Evolutionary conservation across 2,113 vertebrate genomes (phyloP).

Genomic region (Aldabrachelys gigantea): DNA sequence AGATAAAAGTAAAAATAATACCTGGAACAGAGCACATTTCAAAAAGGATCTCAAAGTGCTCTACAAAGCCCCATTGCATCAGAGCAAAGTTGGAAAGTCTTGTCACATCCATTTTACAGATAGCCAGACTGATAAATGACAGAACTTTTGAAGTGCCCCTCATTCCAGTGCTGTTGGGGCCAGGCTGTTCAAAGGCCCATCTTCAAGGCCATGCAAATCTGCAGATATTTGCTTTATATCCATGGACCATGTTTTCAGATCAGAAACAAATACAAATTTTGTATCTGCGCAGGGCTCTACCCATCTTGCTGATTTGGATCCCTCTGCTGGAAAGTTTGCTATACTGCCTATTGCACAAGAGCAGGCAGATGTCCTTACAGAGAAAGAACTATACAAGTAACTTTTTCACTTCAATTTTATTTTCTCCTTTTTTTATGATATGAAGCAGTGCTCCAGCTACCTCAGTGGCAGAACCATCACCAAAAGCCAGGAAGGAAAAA

Average conservation of each 20-base stretch:
- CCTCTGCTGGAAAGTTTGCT: not conserved
- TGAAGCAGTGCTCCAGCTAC: not conserved
- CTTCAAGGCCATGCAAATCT: too few species aligned
- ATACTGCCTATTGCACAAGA: not conserved
- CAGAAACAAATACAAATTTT: too few species aligned
- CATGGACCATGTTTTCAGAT: too few species aligned
- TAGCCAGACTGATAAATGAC: not conserved
- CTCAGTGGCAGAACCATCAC: accelerated
- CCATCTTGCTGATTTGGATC: not conserved
- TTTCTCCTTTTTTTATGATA: not conserved
- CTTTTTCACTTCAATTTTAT: not conserved
- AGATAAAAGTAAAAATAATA: conserved; percentile 33
- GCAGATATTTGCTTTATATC: too few species aligned
- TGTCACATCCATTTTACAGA: not conserved
- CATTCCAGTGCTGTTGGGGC: not conserved
- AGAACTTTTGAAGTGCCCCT: not conserved
- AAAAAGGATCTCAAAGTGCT: conserved; percentile 19
- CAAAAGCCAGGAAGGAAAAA: not conserved
- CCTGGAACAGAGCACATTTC: conserved; percentile 31
- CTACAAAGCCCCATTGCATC: not conserved
- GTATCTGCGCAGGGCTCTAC: not conserved
- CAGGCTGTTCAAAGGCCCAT: too few species aligned
- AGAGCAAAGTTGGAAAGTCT: conserved; percentile 15
- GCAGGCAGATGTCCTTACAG: not conserved
- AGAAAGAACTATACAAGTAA: not conserved